Percentiles rank a stretch among this genome's conserved stretches.
Evolutionary conservation across 2,113 vertebrate genomes (phyloP).

Genomic region (Serilophus lunatus): DNA sequence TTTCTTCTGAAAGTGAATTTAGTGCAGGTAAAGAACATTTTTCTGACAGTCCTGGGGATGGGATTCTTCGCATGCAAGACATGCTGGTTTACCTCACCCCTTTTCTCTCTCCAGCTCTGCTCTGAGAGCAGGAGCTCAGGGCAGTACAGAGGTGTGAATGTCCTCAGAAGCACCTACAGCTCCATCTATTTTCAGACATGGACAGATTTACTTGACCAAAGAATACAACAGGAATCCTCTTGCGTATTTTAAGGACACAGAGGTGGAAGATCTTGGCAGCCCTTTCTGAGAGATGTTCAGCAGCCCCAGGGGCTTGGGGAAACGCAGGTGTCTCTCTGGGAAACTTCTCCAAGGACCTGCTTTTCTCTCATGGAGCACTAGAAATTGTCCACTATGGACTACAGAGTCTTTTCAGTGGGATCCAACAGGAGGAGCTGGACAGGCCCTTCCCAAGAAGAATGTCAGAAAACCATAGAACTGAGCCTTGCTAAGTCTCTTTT

Average conservation of each 20-base stretch:
- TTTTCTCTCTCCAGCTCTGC: not conserved
- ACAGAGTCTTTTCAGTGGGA: not conserved
- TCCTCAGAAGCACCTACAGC: not conserved
- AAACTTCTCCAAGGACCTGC: not conserved
- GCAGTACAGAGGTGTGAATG: not conserved
- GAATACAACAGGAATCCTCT: not conserved
- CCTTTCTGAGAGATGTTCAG: not conserved
- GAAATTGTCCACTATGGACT: not conserved
- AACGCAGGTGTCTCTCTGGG: not conserved
- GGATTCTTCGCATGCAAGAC: not conserved
- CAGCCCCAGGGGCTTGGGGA: not conserved
- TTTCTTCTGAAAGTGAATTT: not conserved
- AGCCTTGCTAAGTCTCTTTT: not conserved
- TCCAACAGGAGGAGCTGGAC: not conserved
- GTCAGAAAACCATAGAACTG: fast-evolving
- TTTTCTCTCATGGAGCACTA: not conserved
- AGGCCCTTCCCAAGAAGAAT: not conserved
- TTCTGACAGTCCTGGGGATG: not conserved
- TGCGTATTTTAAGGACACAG: fast-evolving
- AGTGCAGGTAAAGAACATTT: not conserved
- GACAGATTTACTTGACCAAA: not conserved
- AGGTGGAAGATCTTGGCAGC: not conserved
- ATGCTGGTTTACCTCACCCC: not conserved
- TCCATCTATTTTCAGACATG: not conserved
- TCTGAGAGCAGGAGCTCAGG: not conserved